Conservation (phyloP, 2,888 invertebrate species). For the Allolobophora icterica region DNA sequence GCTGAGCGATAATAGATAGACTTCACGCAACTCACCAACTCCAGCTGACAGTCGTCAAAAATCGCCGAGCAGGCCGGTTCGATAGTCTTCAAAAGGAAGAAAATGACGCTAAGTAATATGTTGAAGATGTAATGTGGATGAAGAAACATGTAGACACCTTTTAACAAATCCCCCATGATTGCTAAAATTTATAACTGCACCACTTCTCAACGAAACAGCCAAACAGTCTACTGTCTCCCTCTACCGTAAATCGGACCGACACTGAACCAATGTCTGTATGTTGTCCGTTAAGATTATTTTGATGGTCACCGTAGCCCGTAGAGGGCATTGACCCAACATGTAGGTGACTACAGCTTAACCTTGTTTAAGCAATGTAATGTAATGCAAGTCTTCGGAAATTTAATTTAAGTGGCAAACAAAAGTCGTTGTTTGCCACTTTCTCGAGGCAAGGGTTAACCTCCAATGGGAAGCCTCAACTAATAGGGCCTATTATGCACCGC, state of each 20-base stretch:
- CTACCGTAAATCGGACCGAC: background rate
- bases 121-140: conserved; percentile 55
- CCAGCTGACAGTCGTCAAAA: conserved; percentile 57
- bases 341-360: too few relatives aligned
- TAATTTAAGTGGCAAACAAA: too few relatives aligned
- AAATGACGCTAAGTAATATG: conserved; percentile 52
- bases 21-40: conserved; percentile 54
- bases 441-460: too few relatives aligned
- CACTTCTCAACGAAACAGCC: background rate
- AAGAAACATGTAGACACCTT: conserved; percentile 47
- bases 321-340: too few relatives aligned
- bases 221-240: background rate
- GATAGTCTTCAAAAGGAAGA: conserved; percentile 53
- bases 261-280: too few relatives aligned
- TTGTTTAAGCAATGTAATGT: too few relatives aligned
- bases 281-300: too few relatives aligned
- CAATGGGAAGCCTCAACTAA: too few relatives aligned
- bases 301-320: too few relatives aligned
- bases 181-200: background rate
- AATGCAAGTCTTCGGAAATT: too few relatives aligned
- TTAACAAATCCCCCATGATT: conserved; percentile 29
- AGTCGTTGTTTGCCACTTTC: too few relatives aligned
- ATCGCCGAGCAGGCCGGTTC: conserved; percentile 52
- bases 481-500: too few relatives aligned
- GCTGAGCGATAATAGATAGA: background rate